Conservation (phyloP, 2,113 vertebrate species). For the Holacanthus passer region DNA sequence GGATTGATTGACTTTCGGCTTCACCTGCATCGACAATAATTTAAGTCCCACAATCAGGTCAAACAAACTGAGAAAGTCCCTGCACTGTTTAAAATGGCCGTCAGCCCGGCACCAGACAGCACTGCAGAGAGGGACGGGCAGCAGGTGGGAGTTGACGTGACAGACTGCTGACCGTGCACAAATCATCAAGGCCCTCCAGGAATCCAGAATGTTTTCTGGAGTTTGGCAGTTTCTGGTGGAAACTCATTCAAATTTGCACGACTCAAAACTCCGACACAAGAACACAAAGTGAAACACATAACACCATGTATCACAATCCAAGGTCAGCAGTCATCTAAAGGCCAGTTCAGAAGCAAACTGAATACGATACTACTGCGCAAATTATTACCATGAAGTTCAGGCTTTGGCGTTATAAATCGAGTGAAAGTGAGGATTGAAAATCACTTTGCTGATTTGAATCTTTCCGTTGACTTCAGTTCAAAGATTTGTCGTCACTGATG, state of each 20-base stretch:
- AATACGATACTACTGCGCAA: background rate
- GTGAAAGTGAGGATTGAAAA: background rate
- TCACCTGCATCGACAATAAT: background rate
- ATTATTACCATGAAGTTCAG: background rate
- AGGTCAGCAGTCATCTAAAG: background rate
- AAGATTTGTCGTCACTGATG: no score
- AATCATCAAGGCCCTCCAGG: constrained; percentile 39
- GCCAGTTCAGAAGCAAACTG: background rate
- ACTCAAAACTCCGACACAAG: background rate
- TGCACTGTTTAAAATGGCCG: constrained; percentile 38
- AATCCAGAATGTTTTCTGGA: constrained; percentile 50
- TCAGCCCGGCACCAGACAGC: constrained; percentile 23
- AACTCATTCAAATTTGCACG: constrained; percentile 18
- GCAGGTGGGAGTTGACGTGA: constrained; percentile 48
- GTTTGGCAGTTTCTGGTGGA: constrained; percentile 33
- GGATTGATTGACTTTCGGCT: background rate
- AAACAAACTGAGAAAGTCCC: constrained; percentile 1
- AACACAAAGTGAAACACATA: constrained; percentile 1
- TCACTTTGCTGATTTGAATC: background rate
- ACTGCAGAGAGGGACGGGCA: constrained; percentile 18
- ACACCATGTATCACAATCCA: background rate
- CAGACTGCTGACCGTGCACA: constrained; percentile 61
- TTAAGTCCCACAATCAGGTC: constrained; percentile 12
- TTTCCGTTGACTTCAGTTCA: no score
- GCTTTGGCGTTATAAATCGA: background rate